A percentile compares a stretch with the other conserved stretches of the same genome.
Conservation (phyloP, 2,113 vertebrate species). For the Cavia aperea region DNA sequence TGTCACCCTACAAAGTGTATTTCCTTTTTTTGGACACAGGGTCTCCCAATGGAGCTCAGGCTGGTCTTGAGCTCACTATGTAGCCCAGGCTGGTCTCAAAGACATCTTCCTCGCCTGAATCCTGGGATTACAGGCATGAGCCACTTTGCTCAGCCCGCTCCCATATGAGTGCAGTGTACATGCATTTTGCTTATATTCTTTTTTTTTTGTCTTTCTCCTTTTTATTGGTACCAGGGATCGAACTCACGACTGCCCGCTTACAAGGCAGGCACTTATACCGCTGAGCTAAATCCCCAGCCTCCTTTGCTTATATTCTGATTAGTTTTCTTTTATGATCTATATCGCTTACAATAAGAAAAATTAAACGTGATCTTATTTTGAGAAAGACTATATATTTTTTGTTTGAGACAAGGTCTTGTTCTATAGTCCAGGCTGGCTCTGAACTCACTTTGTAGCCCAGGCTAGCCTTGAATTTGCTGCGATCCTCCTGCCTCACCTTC, state of each 20-base stretch:
- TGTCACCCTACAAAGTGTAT: neutral
- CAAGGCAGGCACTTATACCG: too few relatives aligned
- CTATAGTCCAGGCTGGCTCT: neutral
- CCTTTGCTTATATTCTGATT: neutral
- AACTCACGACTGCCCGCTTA: too few relatives aligned
- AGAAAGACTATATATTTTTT: neutral
- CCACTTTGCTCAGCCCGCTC: too few relatives aligned
- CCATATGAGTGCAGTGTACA: neutral
- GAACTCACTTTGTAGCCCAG: neutral
- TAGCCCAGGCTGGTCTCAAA: too few relatives aligned
- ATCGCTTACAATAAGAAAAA: neutral
- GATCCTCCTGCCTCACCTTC: neutral
- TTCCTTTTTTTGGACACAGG: neutral
- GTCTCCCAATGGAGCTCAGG: neutral
- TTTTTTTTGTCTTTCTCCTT: too few relatives aligned
- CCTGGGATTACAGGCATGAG: too few relatives aligned
- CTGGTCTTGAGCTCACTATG: neutral
- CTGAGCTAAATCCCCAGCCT: too few relatives aligned
- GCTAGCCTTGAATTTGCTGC: neutral
- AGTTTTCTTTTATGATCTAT: neutral
- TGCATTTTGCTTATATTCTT: neutral
- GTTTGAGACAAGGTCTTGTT: neutral
- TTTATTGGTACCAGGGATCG: too few relatives aligned
- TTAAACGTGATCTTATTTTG: neutral
- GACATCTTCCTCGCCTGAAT: too few relatives aligned